Base-by-base conservation (phyloP, 2,888 invertebrate species). In the Bellardia pandia region DNA sequence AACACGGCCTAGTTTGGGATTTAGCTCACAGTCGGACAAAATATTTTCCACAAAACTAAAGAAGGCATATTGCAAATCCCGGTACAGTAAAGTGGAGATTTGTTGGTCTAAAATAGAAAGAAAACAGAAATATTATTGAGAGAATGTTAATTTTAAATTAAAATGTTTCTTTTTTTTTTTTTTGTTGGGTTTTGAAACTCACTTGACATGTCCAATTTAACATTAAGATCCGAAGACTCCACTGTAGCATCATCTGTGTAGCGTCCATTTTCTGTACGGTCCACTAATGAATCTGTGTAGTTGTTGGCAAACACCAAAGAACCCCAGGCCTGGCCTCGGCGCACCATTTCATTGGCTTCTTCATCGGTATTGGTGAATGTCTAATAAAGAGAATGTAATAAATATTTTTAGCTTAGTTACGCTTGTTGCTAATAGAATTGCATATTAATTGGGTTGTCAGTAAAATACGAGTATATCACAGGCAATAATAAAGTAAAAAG, bases 141-240 rank as follows among this genome's bases (percentile, higher is more conserved):
- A 56, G 33, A 3, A 11, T n/a, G 40, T 42, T 42, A 16, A 9
- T 53, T 2, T 14, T 75, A 16, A 48, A 42, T 60, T 53, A 33
- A 13, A 56, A 51, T 42, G 2, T 30, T 33, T n/a, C n/a, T n/a
- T n/a, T n/a, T n/a, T n/a, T 3, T 37, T n/a, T 3, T 6, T 62
- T 0, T 3, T 16, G 5, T 37, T 37, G 0, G 3, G 37, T 6
- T 3, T 0, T 14, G 14, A 13, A 40, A 93, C 95, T 94, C 93
- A 98, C 98, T 98, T 89, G 98, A 97, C 94, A 97, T 96, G 90
- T 98, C 98, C 94, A 97, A 95, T 90, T 95, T 95, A 0, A 98
- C 95, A 81, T 95, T 94, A 85, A 98, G 95, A 6, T 96, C 96
- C 0, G 97, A 96, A 74, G 94, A 94, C 37, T 94, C 93, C 1